Percentiles rank a stretch among this genome's conserved stretches.
Conservation (phyloP, 2,888 invertebrate genomes). For the Cephus runcator region DNA sequence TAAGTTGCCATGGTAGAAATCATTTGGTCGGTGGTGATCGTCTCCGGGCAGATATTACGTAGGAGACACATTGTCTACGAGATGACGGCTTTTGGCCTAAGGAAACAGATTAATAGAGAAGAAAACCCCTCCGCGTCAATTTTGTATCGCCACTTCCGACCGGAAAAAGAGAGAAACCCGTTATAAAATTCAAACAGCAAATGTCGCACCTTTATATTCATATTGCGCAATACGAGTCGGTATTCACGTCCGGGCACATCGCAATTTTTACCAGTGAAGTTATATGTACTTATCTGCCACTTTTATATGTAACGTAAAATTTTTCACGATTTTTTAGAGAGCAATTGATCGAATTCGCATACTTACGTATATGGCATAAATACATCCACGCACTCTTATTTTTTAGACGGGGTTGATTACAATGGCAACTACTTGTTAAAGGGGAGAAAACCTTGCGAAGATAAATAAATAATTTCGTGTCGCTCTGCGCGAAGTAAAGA, state of each 20-base stretch:
- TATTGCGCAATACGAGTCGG: background rate
- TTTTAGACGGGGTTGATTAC: conserved; percentile 17
- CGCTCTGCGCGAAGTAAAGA: background rate
- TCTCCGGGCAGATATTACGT: conserved; percentile 26
- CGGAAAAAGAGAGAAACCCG: conserved; percentile 21
- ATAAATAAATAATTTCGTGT: background rate
- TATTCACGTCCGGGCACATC: background rate
- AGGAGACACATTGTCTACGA: conserved; percentile 7
- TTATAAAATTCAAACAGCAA: background rate
- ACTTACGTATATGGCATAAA: background rate
- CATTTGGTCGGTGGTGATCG: conserved; percentile 26
- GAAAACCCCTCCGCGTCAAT: conserved; percentile 54
- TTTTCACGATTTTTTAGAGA: conserved; percentile 10
- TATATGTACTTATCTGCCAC: conserved; percentile 2
- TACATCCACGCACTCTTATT: conserved; percentile 13
- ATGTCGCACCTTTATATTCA: background rate
- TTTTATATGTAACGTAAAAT: conserved; percentile 7
- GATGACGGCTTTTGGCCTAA: conserved; percentile 40
- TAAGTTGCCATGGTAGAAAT: conserved; percentile 20
- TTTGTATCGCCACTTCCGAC: conserved; percentile 47
- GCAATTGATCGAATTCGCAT: background rate
- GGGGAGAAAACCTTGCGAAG: background rate
- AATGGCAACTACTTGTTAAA: background rate
- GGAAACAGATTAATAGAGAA: conserved; percentile 19
- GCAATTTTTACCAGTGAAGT: background rate